Base-by-base conservation (phyloP, 30 jellyfish, hydroid and myxozoan genomes). In the Phacellophora camtschatica region DNA sequence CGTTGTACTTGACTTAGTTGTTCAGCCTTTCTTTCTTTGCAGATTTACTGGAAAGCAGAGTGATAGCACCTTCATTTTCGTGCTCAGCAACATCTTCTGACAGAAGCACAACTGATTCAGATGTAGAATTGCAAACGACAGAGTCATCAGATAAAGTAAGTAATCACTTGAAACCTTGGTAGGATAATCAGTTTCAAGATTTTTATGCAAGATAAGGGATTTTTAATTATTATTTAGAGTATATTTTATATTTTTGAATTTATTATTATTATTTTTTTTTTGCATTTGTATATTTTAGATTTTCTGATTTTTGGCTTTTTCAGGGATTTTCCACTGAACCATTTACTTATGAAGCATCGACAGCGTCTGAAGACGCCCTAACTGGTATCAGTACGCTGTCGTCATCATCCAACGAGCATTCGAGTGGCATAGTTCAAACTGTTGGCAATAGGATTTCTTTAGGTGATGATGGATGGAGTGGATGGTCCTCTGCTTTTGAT, bases 401-500 rank as follows among this genome's bases (percentile, higher is more conserved):
- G 0, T 65, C 91, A 1, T 64, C 77, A 19, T 45, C 84, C 42
- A 29, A 24, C 36, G 91, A 80, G 39, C 56, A 36, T 28, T 23
- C 34, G 0, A 46, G 72, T 37, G 31, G 66, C 16, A 9, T 80
- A 34, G 76, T 64, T 4, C 91, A 80, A 39, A 64, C 66, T 2
- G 83, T 73, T 20, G 96, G 97, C 15, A 89, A 89, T 76, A 23
- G 95, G 42, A 56, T 80, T 4, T 62, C 90, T 9, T 48, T 75
- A 35, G 94, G 89, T 23, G 98, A 71, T 20, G 84, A 35, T 49
- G 56, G 88, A 10, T 92, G 98, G 98, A 59, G 92, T 23, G 98
- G 98, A 32, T 92, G 98, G 98, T 92, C 98, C 20, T 92, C 98
- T 6, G 67, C 95, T 13, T 92, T 92, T 57, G 93, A 92, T 6